These are phyloP conservation scores for Furcula furcula DNA, from an alignment of 2,888 invertebrate genomes.

Conservation along the genomic window DNA sequence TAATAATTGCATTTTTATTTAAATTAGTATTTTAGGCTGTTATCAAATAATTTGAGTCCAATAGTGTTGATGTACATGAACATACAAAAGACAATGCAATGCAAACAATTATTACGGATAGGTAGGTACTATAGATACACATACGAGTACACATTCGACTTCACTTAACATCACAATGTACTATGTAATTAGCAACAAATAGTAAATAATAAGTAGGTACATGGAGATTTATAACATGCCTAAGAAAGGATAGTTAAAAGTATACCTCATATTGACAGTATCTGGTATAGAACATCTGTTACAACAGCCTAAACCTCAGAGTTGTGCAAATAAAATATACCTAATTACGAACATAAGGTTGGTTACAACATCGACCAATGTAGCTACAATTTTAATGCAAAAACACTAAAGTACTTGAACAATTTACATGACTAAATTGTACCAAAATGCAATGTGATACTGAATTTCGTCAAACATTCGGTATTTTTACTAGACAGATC, in stretches of 20 bases:
- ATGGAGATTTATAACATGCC: no score
- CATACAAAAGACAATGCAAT: conserved; percentile 21
- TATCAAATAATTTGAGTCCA: conserved; percentile 1
- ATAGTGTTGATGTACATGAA: conserved; percentile 5
- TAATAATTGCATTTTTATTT: no score
- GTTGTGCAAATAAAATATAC: conserved; percentile 10
- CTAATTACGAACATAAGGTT: conserved; percentile 8
- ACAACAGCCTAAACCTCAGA: conserved; percentile 11
- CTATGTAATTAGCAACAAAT: no score
- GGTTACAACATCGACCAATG: conserved; percentile 20
- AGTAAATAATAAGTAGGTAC: no score
- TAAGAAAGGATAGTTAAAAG: no score
- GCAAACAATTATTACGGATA: conserved; percentile 12
- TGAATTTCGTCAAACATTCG: no score
- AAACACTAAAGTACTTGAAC: neutral
- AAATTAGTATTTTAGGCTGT: neutral
- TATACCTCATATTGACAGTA: conserved; percentile 8
- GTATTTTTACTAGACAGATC: no score
- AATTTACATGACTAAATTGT: neutral
- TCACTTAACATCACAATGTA: no score
- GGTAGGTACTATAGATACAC: conserved; percentile 7
- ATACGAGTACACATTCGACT: no score
- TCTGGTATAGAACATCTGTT: conserved; percentile 10
- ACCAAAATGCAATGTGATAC: conserved; percentile 27
- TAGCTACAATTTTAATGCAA: conserved; percentile 6